These are phyloP conservation scores for Dendroctonus valens DNA, from an alignment of 1,140 invertebrate genomes.

Conservation along the genomic window DNA sequence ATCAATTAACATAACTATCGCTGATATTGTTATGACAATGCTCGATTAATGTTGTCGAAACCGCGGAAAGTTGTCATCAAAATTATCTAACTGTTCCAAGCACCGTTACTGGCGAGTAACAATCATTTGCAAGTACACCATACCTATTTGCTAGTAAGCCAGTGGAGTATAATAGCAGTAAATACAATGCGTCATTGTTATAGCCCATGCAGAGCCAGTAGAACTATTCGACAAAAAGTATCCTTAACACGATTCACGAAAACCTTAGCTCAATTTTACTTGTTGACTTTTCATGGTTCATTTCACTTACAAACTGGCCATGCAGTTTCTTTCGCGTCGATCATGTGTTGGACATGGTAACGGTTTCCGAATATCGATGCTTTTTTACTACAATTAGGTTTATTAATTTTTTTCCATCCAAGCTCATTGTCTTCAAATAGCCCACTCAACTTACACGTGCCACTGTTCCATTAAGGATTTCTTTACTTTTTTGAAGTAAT, in stretches of 20 bases:
- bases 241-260: conserved; percentile 19
- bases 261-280: conserved; percentile 7
- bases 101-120: conserved; percentile 12
- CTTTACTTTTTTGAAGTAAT: background rate
- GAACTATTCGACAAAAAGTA: conserved; percentile 4
- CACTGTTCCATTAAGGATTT: background rate
- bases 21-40: too few relatives aligned
- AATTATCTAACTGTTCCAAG: conserved; percentile 20
- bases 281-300: conserved; percentile 12
- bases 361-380: background rate
- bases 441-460: background rate
- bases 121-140: conserved; percentile 8
- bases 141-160: conserved; percentile 10
- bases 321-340: conserved; percentile 5
- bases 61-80: conserved; percentile 21
- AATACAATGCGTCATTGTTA: conserved; percentile 3
- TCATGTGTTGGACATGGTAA: background rate
- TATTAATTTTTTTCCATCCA: too few relatives aligned
- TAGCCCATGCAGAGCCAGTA: background rate
- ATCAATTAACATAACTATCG: too few relatives aligned
- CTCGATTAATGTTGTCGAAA: background rate
- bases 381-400: background rate
- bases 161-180: conserved; percentile 9
- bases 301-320: background rate
- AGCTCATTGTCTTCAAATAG: too few relatives aligned